These are phyloP conservation scores for Trididemnum miniatum DNA, from an alignment of 23 tunicate genomes.

Conservation along the genomic window DNA sequence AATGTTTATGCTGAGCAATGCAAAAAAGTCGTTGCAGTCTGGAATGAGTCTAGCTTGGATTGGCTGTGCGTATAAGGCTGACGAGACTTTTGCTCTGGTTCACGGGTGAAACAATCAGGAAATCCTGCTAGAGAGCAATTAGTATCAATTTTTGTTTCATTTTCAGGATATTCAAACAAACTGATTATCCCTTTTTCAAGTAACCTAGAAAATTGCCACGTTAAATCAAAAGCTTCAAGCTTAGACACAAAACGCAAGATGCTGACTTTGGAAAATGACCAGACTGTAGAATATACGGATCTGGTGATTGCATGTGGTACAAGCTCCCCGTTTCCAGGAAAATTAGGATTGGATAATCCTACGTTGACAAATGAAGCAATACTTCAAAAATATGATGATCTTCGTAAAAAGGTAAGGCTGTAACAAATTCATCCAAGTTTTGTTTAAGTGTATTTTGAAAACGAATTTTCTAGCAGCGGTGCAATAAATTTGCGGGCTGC, in stretches of 20 bases:
- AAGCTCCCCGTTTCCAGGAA: conserved; percentile 58
- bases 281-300: conserved; percentile 60
- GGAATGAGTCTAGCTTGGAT: too few relatives aligned
- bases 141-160: not conserved
- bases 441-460: too few relatives aligned
- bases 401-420: conserved; percentile 51
- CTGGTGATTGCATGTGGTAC: conserved; percentile 59
- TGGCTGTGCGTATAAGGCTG: too few relatives aligned
- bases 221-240: conserved; percentile 45
- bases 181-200: conserved; percentile 52
- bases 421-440: too few relatives aligned
- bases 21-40: not conserved
- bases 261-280: conserved; percentile 50
- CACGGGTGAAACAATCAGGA: too few relatives aligned
- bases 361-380: conserved; percentile 20
- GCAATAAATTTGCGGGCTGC: too few relatives aligned
- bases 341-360: conserved; percentile 15
- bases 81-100: too few relatives aligned
- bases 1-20: not conserved
- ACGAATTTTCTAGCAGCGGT: too few relatives aligned
- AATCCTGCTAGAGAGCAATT: too few relatives aligned
- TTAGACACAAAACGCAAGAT: conserved; percentile 52
- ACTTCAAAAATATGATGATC: conserved; percentile 30
- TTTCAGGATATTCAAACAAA: conserved; percentile 53
- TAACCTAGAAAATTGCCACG: conserved; percentile 50